A percentile compares a stretch with the other conserved stretches of the same genome.
Conservation (phyloP, 2,113 vertebrate species). For the Semnornis frantzii region DNA sequence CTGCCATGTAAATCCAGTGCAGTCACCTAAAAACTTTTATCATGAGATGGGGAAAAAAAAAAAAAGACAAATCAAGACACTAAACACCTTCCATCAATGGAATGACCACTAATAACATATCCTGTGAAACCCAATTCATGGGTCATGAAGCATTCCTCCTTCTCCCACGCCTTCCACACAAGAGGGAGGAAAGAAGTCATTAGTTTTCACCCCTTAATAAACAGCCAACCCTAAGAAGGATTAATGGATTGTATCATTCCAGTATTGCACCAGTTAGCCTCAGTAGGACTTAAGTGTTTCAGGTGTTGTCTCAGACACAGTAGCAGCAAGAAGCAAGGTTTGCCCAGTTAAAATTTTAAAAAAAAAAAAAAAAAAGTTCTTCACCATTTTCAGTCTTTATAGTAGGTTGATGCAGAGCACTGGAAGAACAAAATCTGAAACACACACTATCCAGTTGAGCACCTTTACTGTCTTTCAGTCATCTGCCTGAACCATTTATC, state of each 20-base stretch:
- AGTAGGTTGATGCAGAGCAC: not conserved
- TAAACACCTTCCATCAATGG: not conserved
- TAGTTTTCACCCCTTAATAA: not conserved
- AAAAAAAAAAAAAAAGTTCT: not conserved
- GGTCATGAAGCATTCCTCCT: not conserved
- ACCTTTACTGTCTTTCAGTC: not conserved
- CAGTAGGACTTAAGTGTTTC: not conserved
- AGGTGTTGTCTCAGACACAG: not conserved
- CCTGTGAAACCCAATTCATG: not conserved
- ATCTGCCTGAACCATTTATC: not conserved
- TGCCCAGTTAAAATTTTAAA: not conserved
- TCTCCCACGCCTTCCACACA: not conserved
- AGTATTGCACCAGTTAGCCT: not conserved
- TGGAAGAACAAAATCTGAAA: not conserved
- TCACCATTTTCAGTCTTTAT: not conserved
- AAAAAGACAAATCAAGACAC: not conserved
- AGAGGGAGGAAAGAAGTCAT: not conserved
- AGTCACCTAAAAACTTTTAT: not conserved
- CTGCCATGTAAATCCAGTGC: accelerated
- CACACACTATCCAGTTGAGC: not conserved
- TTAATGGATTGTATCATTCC: not conserved
- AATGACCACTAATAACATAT: not conserved
- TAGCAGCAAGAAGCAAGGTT: not conserved
- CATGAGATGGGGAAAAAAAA: not conserved
- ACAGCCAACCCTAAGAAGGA: not conserved